Percentiles rank a stretch among this genome's conserved stretches.
Conservation (phyloP, 1,140 invertebrate genomes). For the Catajapyx aquilonaris region DNA sequence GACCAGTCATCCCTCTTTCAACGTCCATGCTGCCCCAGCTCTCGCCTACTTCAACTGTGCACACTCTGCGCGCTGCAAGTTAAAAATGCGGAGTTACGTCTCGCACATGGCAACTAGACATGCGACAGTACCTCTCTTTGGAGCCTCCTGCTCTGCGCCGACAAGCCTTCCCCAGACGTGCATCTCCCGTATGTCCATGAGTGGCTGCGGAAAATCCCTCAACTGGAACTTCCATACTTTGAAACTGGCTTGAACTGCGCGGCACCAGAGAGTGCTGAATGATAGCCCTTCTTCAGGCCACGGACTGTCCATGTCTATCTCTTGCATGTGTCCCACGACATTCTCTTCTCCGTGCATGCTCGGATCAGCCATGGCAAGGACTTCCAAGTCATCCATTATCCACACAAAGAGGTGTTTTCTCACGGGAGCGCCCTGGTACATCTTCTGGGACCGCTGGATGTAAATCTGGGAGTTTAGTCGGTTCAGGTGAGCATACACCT, state of each 20-base stretch:
- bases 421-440: slow-evolving; percentile 44
- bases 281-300: slow-evolving; percentile 80
- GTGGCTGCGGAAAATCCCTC: slow-evolving; percentile 87
- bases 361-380: slow-evolving; percentile 69
- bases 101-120: neutral
- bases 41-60: slow-evolving; percentile 24
- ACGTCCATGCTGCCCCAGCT: slow-evolving; percentile 25
- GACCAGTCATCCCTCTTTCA: slow-evolving; percentile 61
- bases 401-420: slow-evolving; percentile 59
- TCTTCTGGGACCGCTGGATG: slow-evolving; percentile 67
- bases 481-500: slow-evolving; percentile 61
- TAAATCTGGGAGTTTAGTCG: slow-evolving; percentile 89
- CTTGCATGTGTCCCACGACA: slow-evolving; percentile 43
- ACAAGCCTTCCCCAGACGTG: slow-evolving; percentile 72
- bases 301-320: slow-evolving; percentile 66
- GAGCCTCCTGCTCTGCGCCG: slow-evolving; percentile 71
- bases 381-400: slow-evolving; percentile 52
- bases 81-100: neutral
- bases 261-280: slow-evolving; percentile 83
- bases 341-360: slow-evolving; percentile 64
- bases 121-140: slow-evolving; percentile 37
- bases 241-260: slow-evolving; percentile 57
- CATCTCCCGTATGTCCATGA: slow-evolving; percentile 60
- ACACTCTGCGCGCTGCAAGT: slow-evolving; percentile 28
- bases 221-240: slow-evolving; percentile 68